Conservation (phyloP, 2,797 vertebrate species). For the Liasis olivaceus region DNA sequence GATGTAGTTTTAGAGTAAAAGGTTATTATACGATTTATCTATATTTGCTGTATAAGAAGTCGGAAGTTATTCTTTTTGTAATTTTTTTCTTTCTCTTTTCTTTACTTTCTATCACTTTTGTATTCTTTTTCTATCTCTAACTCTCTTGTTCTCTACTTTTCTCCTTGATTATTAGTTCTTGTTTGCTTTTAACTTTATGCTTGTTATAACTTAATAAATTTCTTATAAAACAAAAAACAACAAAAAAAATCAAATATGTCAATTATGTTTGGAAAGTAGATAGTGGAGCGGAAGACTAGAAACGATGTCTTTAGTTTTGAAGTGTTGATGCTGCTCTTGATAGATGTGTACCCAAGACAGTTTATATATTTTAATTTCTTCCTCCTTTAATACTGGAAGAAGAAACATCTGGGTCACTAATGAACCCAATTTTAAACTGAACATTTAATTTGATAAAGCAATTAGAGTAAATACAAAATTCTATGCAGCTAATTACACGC, state of each 20-base stretch:
- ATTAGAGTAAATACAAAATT: not conserved
- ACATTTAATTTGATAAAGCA: constrained; percentile 8
- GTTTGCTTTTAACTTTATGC: too few relatives aligned
- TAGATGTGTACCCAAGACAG: not conserved
- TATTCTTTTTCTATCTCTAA: too few relatives aligned
- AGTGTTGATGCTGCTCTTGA: not conserved
- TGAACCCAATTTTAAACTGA: not conserved
- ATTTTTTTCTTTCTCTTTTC: too few relatives aligned
- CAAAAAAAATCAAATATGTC: not conserved
- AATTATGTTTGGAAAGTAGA: not conserved
- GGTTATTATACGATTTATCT: too few relatives aligned
- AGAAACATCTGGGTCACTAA: constrained; percentile 13
- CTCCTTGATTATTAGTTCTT: too few relatives aligned
- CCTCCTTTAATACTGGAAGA: not conserved
- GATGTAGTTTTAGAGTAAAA: too few relatives aligned
- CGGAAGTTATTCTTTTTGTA: too few relatives aligned
- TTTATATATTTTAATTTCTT: not conserved
- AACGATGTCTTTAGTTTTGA: not conserved
- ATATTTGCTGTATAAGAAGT: too few relatives aligned
- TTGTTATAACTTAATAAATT: too few relatives aligned
- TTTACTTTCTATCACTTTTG: too few relatives aligned
- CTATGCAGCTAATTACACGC: not conserved
- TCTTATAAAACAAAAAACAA: not conserved
- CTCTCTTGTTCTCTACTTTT: too few relatives aligned
- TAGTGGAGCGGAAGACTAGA: not conserved